Base-by-base conservation (phyloP, 2,888 invertebrate genomes). In the Dryobota labecula region DNA sequence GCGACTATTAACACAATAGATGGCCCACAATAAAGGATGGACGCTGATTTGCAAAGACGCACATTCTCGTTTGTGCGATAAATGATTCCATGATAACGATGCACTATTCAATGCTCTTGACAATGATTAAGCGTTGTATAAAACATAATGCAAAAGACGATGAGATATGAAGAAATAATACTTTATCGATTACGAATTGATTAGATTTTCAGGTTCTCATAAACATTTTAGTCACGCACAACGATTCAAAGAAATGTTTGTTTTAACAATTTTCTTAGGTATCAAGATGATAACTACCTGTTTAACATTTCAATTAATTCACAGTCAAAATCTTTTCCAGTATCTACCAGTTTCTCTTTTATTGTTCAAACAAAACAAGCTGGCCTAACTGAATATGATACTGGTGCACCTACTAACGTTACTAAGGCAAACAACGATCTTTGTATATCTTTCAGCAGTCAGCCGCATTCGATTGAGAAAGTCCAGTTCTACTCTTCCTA, bases 31-130 rank as follows among this genome's bases (percentile, higher is more conserved):
- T 62, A 67, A 61, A 62, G 63, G 53, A 47, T 75, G 41, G 27
- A 64, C 61, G 58, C 63, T 72, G 78, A 70, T 71, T 75, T 78
- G 81, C 76, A 70, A 76, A 78, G 75, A 53, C 66, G 38, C 60
- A 47, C 47, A 70, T 77, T 71, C 71, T 72, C 74, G 56, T 58
- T 65, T 47, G 47, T 58, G 53, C 69, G 45, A 67, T 84, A 84
- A 80, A 83, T 70, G 73, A 76, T 74, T 72, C 43, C 58, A 38
- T 66, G 66, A 67, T 84, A 80, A 79, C 79, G 74, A 76, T 57
- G 74, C 57, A 36, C 76, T 83, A 83, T 85, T 80, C 76, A 85
- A 76, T 41, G 24, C 15, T 66, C 75, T 75, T 70, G 83, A 71
- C 85, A 83, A 68, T 75, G 83, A 77, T 83, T 45, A 69, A 83